Percentiles rank a stretch among this genome's conserved stretches.
These are phyloP conservation scores for Julus scanicus DNA, from an alignment of 2,888 invertebrate species.

Conservation along the genomic window DNA sequence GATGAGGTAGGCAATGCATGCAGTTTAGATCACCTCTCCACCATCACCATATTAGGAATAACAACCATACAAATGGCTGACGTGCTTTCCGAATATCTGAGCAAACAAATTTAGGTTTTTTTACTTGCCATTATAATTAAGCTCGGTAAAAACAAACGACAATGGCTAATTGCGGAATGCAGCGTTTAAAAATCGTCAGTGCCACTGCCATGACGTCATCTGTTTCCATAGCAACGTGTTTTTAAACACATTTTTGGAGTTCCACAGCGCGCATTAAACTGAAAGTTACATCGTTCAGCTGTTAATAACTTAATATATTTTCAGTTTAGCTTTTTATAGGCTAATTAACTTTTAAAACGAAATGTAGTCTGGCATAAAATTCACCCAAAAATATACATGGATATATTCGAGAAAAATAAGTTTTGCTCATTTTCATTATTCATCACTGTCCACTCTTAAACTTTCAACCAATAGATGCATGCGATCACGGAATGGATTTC, in stretches of 20 bases:
- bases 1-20: not conserved
- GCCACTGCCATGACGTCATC: not conserved
- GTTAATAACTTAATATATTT: too few relatives aligned
- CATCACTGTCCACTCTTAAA: too few relatives aligned
- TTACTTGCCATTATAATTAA: not conserved
- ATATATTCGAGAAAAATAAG: too few relatives aligned
- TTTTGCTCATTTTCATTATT: too few relatives aligned
- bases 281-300: not conserved
- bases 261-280: not conserved
- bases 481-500: too few relatives aligned
- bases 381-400: too few relatives aligned
- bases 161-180: conserved; percentile 3
- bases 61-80: not conserved
- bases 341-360: too few relatives aligned
- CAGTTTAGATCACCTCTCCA: not conserved
- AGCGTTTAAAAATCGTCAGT: not conserved
- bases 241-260: not conserved
- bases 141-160: not conserved
- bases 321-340: too few relatives aligned
- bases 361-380: too few relatives aligned
- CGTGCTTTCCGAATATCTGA: not conserved
- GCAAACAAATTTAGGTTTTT: not conserved
- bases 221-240: not conserved
- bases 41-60: not conserved
- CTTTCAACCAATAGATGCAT: too few relatives aligned